Evolutionary conservation across 2,113 vertebrate genomes (phyloP), one percentile per base, ranked within the genome.

Genomic region (Colossoma macropomum): DNA sequence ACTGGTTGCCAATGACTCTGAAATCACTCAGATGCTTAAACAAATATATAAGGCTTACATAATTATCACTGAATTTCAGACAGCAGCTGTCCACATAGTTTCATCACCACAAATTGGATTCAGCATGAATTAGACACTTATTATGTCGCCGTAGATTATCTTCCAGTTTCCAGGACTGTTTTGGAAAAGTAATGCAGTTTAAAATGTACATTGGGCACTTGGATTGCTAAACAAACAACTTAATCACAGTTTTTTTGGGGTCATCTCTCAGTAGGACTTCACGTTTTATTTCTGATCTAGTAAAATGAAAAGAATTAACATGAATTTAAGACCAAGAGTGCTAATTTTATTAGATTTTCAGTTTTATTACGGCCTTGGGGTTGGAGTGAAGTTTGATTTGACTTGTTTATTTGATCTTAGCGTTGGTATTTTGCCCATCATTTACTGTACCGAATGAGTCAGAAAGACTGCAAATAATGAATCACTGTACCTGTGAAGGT

Each of bases 11-110:
- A 94, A 89, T 84, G 90, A 91, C 90, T 92, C 90, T 93, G 90
- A 92, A 93, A 94, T 90, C 91, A 91, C 90, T 88, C 90, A 90
- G 88, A 92, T 83, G 73, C 88, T 89, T 89, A 93, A 92, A 91
- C 89, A 91, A 92, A 91, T 92, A 91, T 92, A 87, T 91, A 80
- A 92, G 90, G 92, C 93, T 92, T 91, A 93, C 91, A 92, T 92
- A 92, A 92, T 93, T 93, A 93, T 94, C 93, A 92, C 89, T 84
- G 86, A 82, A 91, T 94, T 92, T 93, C 91, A 93, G 90, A 93
- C 93, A 91, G 86, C 90, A 93, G 90, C 68, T 81, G 38, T 76
- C 66, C 38, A 21, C 59, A 50, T 75, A 71, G 27, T 48, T 75
- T 38, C 48, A 54, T 75, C n/a, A 28, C 68, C 50, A 54, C 60